A percentile compares a stretch with the other conserved stretches of the same genome.
These are phyloP conservation scores for Eilema depressum DNA, from an alignment of 2,888 invertebrate genomes.

Conservation along the genomic window DNA sequence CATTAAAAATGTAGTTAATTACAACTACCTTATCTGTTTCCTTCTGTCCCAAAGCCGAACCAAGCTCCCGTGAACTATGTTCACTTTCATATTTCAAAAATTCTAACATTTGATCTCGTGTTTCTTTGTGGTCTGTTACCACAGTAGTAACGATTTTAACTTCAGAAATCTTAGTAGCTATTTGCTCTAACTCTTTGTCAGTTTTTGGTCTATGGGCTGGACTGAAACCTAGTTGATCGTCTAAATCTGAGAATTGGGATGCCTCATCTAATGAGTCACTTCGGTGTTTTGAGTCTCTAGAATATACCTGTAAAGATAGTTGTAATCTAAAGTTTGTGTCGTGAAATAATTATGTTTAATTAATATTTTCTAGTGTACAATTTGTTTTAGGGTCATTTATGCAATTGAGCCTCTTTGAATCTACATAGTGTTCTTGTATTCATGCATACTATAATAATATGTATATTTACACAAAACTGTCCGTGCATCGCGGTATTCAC, in stretches of 20 bases:
- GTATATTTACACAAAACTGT: too few species aligned
- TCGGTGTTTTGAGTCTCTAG: conserved; percentile 80
- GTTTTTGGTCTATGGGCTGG: conserved; percentile 69
- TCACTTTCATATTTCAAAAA: conserved; percentile 78
- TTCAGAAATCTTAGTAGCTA: conserved; percentile 50
- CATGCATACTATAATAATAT: not conserved
- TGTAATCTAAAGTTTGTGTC: not conserved
- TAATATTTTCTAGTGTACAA: not conserved
- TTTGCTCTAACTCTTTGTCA: conserved; percentile 60
- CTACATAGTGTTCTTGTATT: not conserved
- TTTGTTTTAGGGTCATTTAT: not conserved
- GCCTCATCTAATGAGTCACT: conserved; percentile 84
- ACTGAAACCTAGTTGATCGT: conserved; percentile 80
- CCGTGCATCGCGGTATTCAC: too few species aligned
- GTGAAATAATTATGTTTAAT: not conserved
- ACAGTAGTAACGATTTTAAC: conserved; percentile 53
- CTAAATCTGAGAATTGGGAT: conserved; percentile 84
- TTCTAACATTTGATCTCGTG: conserved; percentile 68
- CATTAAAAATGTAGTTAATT: not conserved
- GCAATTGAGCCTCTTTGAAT: not conserved
- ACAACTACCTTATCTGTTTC: conserved; percentile 71
- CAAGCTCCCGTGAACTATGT: conserved; percentile 70
- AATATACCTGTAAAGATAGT: conserved; percentile 68
- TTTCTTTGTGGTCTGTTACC: conserved; percentile 52
- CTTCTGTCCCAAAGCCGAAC: conserved; percentile 48